Base-by-base conservation (phyloP, 2,797 vertebrate species). In the Phoeniculus purpureus region DNA sequence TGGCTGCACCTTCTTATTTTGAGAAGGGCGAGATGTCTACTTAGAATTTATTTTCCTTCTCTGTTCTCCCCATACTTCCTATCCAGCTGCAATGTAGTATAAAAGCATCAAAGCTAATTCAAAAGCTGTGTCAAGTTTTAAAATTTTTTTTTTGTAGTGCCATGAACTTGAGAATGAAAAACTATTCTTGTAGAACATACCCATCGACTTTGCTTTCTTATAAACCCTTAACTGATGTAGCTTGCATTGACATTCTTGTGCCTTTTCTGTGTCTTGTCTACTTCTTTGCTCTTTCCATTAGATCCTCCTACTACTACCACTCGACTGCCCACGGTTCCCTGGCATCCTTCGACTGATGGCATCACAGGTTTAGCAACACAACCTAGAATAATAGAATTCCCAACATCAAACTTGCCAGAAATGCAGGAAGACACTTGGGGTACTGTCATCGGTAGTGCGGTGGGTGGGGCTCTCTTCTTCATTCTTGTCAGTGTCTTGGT, bases 201-300 rank as follows among this genome's bases (percentile, higher is more conserved):
- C 96, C 97, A 97, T 97, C 97, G 96, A 96, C 97, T 97, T 94
- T 96, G 96, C 97, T 97, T 95, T 97, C 97, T 97, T 97, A 96
- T 97, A 96, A 96, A 94, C 94, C 96, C 95, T 97, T 97, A 97
- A 94, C 97, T 96, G 97, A 97, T 98, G 97, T 98, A 98, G 98
- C 97, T 98, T 97, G 97, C 98, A 98, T 98, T 99, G 98, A 99
- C 98, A 98, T 98, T 98, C 97, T 99, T 99, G 96, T 99, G 98
- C 98, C 98, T 98, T 98, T 99, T 98, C 97, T 97, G 90, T 98
- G 98, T 99, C 98, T 99, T 98, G 97, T 99, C 97, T 98, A 98
- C 97, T 97, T 97, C 95, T 98, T 95, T 97, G 97, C 97, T 98
- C 97, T 98, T 98, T 98, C 94, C 96, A 98, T 98, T 98, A 99